Conservation (phyloP, 2,113 vertebrate species). For the Corvus moneduloides region DNA sequence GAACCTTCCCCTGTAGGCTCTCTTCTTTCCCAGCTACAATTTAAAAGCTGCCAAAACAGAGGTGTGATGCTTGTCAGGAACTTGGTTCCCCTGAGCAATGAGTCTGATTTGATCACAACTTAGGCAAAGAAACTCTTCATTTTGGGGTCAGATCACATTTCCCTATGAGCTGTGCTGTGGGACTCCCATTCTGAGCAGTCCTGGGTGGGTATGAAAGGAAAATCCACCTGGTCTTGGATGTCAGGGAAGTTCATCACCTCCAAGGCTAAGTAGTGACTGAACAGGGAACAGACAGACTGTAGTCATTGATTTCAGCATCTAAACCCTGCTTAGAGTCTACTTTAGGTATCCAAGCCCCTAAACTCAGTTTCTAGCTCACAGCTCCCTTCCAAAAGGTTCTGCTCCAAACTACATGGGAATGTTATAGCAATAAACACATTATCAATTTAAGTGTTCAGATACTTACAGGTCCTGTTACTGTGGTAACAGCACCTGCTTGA, state of each 20-base stretch:
- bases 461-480: neutral
- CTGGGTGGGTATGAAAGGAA: neutral
- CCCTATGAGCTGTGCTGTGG: neutral
- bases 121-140: neutral
- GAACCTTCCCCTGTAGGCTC: neutral
- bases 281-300: neutral
- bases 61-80: neutral
- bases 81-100: neutral
- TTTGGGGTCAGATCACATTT: neutral
- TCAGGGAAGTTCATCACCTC: neutral
- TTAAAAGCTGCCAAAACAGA: neutral
- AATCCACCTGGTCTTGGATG: neutral
- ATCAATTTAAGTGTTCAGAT: neutral
- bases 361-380: neutral
- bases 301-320: neutral
- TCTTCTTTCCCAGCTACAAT: neutral
- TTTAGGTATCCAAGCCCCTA: neutral
- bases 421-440: neutral
- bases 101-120: neutral
- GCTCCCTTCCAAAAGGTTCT: neutral
- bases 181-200: neutral
- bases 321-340: neutral
- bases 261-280: neutral
- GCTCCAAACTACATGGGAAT: neutral
- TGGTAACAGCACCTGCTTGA: neutral